phyloP scores from a whole-genome alignment of 2,113 vertebrate genomes.

The Plecturocebus donacophilus region DNA sequence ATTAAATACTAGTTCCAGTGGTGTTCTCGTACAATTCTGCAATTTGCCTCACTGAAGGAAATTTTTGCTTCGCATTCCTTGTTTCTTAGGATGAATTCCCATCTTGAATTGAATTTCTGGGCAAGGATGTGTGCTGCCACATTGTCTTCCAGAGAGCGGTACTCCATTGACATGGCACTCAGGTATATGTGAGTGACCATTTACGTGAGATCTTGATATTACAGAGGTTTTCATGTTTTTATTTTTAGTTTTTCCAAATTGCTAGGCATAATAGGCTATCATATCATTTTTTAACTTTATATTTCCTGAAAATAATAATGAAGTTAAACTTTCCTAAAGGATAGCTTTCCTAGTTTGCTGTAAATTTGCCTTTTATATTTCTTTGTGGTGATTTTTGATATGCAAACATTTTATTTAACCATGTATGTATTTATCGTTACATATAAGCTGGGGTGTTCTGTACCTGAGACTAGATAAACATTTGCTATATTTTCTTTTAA shows the following conservation, averaged over 20 bases:
- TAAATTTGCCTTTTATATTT: neutral
- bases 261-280: neutral
- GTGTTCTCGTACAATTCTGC: neutral
- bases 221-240: neutral
- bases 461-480: neutral
- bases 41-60: neutral
- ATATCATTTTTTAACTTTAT: neutral
- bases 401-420: neutral
- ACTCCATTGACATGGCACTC: neutral
- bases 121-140: neutral
- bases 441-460: neutral
- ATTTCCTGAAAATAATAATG: neutral
- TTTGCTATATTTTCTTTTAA: neutral
- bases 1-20: neutral
- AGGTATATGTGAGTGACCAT: neutral
- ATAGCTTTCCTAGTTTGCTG: neutral
- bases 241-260: neutral
- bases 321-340: neutral
- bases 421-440: neutral
- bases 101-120: neutral
- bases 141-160: neutral
- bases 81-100: neutral
- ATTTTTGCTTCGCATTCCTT: neutral
- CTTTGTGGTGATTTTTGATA: neutral
- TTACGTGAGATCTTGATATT: neutral